phyloP scores from a whole-genome alignment of 1,140 invertebrate species.

The Pseudoatta argentina region DNA sequence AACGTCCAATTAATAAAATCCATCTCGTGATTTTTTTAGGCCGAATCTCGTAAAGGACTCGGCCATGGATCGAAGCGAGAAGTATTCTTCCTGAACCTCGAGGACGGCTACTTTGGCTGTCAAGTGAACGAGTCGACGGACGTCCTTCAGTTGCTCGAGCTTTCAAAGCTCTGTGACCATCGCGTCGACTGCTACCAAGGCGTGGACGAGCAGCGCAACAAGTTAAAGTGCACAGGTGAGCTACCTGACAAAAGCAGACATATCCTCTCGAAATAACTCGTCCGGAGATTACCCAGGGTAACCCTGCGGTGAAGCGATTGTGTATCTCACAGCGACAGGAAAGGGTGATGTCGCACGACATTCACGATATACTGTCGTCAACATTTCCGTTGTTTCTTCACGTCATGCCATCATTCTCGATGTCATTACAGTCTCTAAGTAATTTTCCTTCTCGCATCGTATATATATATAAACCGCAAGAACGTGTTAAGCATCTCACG shows the following conservation, averaged over 20 bases:
- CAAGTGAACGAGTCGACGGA: slow-evolving; percentile 98
- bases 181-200: slow-evolving; percentile 95
- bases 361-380: slow-evolving; percentile 53
- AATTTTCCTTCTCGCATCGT: slow-evolving; percentile 47
- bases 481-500: slow-evolving; percentile 34
- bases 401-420: slow-evolving; percentile 43
- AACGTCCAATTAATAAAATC: neutral
- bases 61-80: slow-evolving; percentile 94
- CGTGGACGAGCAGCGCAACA: slow-evolving; percentile 95
- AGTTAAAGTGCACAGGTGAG: slow-evolving; percentile 96
- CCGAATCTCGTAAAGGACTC: slow-evolving; percentile 91
- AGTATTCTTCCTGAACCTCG: slow-evolving; percentile 98
- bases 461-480: neutral
- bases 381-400: slow-evolving; percentile 41
- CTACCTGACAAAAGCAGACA: neutral
- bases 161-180: slow-evolving; percentile 97
- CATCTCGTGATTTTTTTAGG: slow-evolving; percentile 84
- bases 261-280: neutral
- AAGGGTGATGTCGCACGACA: slow-evolving; percentile 46
- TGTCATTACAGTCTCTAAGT: slow-evolving; percentile 52
- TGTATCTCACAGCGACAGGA: neutral
- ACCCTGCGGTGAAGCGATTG: neutral
- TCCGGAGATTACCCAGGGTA: neutral
- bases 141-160: slow-evolving; percentile 96
- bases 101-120: slow-evolving; percentile 98